Percentiles rank a stretch among this genome's conserved stretches.
Conservation (phyloP, 2,797 vertebrate genomes). For the Lepus townsendii region DNA sequence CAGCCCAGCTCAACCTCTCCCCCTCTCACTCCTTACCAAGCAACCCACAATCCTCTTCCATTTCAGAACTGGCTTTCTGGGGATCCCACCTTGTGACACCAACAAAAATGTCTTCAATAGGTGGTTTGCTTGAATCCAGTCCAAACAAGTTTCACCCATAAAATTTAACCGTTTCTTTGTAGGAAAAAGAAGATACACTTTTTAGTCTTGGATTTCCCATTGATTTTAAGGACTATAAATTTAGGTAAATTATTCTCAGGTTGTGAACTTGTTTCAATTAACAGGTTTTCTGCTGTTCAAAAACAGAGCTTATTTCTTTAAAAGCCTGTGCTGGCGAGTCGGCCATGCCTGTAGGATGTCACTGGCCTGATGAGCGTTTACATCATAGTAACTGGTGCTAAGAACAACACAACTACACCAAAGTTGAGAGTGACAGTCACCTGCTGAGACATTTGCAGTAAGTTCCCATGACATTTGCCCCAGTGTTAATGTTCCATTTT, state of each 20-base stretch:
- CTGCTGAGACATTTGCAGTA: neutral
- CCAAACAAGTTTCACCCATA: neutral
- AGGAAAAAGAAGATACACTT: neutral
- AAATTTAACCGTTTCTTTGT: neutral
- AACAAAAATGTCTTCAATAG: neutral
- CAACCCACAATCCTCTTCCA: neutral
- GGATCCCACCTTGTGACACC: too few relatives aligned
- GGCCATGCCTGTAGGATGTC: neutral
- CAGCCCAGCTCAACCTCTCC: neutral
- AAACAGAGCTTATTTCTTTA: slow-evolving; percentile 44
- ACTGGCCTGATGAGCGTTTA: neutral
- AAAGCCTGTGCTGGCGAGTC: neutral
- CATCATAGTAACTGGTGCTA: neutral
- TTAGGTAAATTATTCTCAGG: slow-evolving; percentile 11
- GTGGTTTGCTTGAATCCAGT: neutral
- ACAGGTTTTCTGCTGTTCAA: neutral
- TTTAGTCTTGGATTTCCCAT: neutral
- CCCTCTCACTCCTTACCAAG: neutral
- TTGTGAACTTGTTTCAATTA: neutral
- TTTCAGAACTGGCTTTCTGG: neutral
- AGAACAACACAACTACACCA: neutral
- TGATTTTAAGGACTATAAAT: slow-evolving; percentile 24
- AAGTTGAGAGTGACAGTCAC: neutral
- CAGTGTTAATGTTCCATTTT: neutral
- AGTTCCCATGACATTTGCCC: neutral